Percentiles rank a stretch among this genome's conserved stretches.
Conservation (phyloP, 2,113 vertebrate genomes). For the Pleuronectes platessa region DNA sequence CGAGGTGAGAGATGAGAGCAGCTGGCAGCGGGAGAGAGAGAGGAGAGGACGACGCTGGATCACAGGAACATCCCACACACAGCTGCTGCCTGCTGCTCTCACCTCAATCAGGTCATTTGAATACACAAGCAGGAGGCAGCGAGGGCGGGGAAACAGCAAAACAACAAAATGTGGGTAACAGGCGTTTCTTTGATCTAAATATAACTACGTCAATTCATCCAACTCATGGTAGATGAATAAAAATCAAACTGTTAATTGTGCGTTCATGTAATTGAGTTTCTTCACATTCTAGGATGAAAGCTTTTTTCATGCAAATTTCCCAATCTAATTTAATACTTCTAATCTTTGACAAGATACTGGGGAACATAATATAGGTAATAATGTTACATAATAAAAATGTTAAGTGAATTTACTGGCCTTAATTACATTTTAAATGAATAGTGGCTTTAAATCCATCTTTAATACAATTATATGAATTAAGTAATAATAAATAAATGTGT, state of each 20-base stretch:
- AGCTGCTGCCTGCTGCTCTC: conserved; percentile 52
- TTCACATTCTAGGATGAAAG: neutral
- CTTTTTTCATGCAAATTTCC: neutral
- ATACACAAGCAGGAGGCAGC: conserved; percentile 17
- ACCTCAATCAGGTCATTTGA: conserved; percentile 45
- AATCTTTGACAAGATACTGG: neutral
- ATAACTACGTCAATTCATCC: neutral
- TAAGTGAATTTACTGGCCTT: no score
- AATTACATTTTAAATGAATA: no score
- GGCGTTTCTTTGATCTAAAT: conserved; percentile 7
- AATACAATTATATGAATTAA: no score
- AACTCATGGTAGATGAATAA: neutral
- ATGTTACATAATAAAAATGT: neutral
- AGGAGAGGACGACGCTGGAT: conserved; percentile 33
- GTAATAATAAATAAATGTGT: no score
- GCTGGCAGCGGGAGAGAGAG: conserved; percentile 34
- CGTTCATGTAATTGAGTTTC: neutral
- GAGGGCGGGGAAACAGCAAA: neutral
- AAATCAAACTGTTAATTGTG: neutral
- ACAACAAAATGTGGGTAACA: conserved; percentile 18
- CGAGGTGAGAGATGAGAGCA: conserved; percentile 57
- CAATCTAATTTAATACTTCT: neutral
- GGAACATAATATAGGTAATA: neutral
- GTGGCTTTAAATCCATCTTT: no score
- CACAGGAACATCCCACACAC: conserved; percentile 67